Percentiles rank a stretch among this genome's conserved stretches.
phyloP scores from a whole-genome alignment of 2,797 vertebrate species.

The Danio kyathit region DNA sequence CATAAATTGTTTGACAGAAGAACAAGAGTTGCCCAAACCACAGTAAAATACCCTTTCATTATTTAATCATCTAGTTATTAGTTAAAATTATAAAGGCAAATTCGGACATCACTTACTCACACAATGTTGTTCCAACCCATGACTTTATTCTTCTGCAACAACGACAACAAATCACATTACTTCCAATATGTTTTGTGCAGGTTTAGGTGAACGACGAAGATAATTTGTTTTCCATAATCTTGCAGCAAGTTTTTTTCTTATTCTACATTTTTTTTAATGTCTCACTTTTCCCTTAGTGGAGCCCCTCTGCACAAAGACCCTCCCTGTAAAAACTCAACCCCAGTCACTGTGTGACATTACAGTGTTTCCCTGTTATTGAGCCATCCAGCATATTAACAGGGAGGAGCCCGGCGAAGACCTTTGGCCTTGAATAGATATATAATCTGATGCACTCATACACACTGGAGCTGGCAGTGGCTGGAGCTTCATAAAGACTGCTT shows the following conservation, averaged over 20 bases:
- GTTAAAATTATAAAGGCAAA: neutral
- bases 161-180: neutral
- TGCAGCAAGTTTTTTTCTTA: neutral
- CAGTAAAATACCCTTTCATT: neutral
- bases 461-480: constrained; percentile 13
- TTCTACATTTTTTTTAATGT: neutral
- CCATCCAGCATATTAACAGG: constrained; percentile 44
- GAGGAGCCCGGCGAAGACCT: constrained; percentile 39
- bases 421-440: constrained; percentile 39
- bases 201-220: neutral
- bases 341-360: constrained; percentile 40
- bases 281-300: constrained; percentile 14
- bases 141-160: neutral
- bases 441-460: constrained; percentile 34
- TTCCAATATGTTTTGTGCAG: too few species aligned
- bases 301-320: constrained; percentile 21
- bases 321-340: constrained; percentile 35
- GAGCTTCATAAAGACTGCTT: constrained; percentile 51
- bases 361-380: constrained; percentile 43
- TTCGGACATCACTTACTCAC: neutral
- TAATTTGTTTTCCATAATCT: neutral
- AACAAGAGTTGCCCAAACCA: too few species aligned
- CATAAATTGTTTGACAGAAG: too few species aligned
- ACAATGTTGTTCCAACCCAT: neutral
- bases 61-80: neutral